Evolutionary conservation across 1,140 invertebrate species (phyloP).

Genomic region (Cheumatopsyche charites): DNA sequence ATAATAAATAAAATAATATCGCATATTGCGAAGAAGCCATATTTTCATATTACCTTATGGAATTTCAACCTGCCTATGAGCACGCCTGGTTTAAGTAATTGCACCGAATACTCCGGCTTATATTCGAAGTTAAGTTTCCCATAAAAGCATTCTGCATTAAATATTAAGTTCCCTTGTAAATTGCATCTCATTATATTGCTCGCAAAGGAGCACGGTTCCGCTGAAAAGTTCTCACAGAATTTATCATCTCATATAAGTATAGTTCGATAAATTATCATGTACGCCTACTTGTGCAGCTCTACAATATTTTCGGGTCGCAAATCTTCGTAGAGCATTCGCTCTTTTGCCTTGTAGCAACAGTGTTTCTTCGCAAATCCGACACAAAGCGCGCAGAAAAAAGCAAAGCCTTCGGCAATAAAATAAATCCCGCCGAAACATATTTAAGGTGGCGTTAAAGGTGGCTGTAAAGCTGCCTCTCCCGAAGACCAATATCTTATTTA

Average conservation of each 20-base stretch:
- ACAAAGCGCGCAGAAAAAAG: conserved; percentile 12
- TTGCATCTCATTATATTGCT: conserved; percentile 13
- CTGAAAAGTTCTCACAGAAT: not conserved
- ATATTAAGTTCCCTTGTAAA: conserved; percentile 2
- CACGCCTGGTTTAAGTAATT: conserved; percentile 4
- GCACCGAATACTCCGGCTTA: not conserved
- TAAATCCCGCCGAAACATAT: conserved; percentile 38
- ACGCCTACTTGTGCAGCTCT: no score
- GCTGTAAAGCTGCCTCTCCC: conserved; percentile 31
- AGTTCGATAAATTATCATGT: no score
- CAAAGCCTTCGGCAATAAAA: conserved; percentile 36
- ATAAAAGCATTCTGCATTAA: conserved; percentile 12
- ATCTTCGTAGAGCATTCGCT: conserved; percentile 12
- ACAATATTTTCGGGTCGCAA: conserved; percentile 10
- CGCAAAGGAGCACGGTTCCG: not conserved
- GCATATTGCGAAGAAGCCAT: no score
- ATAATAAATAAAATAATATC: no score
- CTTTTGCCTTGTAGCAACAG: not conserved
- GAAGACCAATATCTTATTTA: conserved; percentile 35
- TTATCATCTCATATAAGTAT: not conserved
- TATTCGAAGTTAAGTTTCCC: not conserved
- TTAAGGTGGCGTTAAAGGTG: conserved; percentile 33
- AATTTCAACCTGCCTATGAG: not conserved
- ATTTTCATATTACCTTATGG: no score
- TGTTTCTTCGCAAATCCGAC: conserved; percentile 11